phyloP scores from a whole-genome alignment of 1,140 invertebrate species.

The Zaprionus gabonicus region DNA sequence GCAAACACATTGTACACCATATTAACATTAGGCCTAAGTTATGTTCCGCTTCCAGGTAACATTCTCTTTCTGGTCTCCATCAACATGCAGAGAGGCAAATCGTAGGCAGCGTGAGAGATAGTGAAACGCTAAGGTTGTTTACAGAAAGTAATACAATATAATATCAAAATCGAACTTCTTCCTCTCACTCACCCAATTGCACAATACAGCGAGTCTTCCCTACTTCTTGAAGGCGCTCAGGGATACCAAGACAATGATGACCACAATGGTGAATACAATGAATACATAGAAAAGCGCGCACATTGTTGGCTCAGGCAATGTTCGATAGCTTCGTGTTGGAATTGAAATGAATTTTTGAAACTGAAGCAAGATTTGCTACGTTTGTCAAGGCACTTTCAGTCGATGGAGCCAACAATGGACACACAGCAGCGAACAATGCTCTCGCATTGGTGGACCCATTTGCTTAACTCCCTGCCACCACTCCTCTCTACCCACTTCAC shows the following conservation, averaged over 20 bases:
- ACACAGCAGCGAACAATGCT: background rate
- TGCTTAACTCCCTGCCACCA: background rate
- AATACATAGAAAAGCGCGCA: slow-evolving; percentile 45
- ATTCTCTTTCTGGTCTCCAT: too few species aligned
- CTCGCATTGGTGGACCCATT: background rate
- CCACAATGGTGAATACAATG: background rate
- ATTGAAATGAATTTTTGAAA: background rate
- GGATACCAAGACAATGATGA: background rate
- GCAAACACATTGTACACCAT: too few species aligned
- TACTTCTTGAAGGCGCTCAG: background rate
- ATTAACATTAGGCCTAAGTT: too few species aligned
- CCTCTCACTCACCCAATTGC: background rate
- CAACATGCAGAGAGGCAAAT: too few species aligned
- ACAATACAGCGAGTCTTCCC: background rate
- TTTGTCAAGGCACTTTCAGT: background rate
- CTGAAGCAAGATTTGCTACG: background rate
- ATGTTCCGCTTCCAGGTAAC: too few species aligned
- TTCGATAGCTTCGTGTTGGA: background rate
- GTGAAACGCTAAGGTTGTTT: too few species aligned
- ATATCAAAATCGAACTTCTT: too few species aligned
- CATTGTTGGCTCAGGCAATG: slow-evolving; percentile 13
- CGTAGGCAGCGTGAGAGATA: too few species aligned
- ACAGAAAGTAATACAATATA: too few species aligned
- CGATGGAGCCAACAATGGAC: background rate
- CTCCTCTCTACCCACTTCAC: background rate